Percentiles rank a stretch among this genome's conserved stretches.
Evolutionary conservation across 2,113 vertebrate genomes (phyloP).

Genomic region (Mola mola): DNA sequence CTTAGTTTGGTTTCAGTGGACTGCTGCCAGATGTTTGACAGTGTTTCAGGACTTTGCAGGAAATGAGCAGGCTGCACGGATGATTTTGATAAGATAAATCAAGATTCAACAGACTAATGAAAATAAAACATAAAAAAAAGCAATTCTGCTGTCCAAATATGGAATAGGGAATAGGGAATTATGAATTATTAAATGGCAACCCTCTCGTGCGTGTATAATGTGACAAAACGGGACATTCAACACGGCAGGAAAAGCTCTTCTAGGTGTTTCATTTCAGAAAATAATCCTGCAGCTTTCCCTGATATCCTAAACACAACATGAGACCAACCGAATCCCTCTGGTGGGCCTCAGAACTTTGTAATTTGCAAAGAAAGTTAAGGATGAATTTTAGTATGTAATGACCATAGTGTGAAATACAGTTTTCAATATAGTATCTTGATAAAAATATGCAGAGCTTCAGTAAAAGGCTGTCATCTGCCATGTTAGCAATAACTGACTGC

Average conservation of each 20-base stretch:
- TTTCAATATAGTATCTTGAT: too few relatives aligned
- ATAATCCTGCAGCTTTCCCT: background rate
- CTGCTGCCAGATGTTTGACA: constrained; percentile 31
- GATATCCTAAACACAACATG: background rate
- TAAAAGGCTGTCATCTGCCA: too few relatives aligned
- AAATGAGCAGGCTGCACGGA: constrained; percentile 5
- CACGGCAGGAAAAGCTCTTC: constrained; percentile 41
- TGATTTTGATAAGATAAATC: constrained; percentile 1
- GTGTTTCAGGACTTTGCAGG: constrained; percentile 1
- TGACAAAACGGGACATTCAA: constrained; percentile 39
- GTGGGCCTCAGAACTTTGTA: background rate
- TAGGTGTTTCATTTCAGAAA: constrained; percentile 21
- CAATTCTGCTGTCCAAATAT: background rate
- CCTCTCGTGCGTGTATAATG: constrained; percentile 22
- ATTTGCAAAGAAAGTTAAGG: background rate
- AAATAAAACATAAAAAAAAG: background rate
- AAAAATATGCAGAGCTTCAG: too few relatives aligned
- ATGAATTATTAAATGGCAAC: constrained; percentile 57
- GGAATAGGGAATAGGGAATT: constrained; percentile 15
- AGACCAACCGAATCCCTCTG: background rate
- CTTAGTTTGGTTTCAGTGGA: constrained; percentile 20
- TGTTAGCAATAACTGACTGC: too few relatives aligned
- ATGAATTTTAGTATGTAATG: background rate
- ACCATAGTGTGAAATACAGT: too few relatives aligned
- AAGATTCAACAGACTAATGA: constrained; percentile 4